Conservation (phyloP, 2,888 invertebrate species). For the Papilio elwesi region DNA sequence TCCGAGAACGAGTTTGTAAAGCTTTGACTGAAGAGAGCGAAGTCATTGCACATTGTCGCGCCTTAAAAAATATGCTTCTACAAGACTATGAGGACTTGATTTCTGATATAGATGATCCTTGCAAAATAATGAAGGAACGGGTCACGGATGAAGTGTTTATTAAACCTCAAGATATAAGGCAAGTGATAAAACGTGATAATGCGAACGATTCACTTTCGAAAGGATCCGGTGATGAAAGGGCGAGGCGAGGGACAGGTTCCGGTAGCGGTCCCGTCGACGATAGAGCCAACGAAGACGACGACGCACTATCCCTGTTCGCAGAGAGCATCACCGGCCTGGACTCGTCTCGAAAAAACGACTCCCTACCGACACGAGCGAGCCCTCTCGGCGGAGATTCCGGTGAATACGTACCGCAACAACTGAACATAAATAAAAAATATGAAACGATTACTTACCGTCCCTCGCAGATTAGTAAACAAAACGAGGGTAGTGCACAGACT, state of each 20-base stretch:
- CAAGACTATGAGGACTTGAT: slow-evolving; percentile 21
- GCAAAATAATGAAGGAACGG: neutral
- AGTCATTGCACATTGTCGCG: slow-evolving; percentile 51
- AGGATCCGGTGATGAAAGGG: neutral
- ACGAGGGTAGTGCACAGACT: neutral
- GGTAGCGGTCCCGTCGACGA: too few relatives aligned
- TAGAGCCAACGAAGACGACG: slow-evolving; percentile 61
- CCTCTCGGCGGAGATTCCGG: slow-evolving; percentile 44
- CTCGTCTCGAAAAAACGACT: slow-evolving; percentile 51
- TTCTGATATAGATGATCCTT: neutral
- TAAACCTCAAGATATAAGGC: slow-evolving; percentile 4
- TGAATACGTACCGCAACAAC: slow-evolving; percentile 61
- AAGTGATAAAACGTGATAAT: neutral
- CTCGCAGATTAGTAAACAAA: slow-evolving; percentile 50
- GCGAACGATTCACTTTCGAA: neutral
- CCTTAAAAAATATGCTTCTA: slow-evolving; percentile 45
- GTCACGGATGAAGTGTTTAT: neutral
- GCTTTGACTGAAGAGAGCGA: slow-evolving; percentile 56
- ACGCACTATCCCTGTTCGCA: slow-evolving; percentile 70
- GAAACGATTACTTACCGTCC: slow-evolving; percentile 55
- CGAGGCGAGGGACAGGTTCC: neutral
- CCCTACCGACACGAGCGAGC: slow-evolving; percentile 37
- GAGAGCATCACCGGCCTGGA: slow-evolving; percentile 73
- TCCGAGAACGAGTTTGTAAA: slow-evolving; percentile 52
- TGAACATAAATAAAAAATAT: slow-evolving; percentile 39